Base-by-base conservation (phyloP, 2,888 invertebrate species). In the Mythimna ferrago region DNA sequence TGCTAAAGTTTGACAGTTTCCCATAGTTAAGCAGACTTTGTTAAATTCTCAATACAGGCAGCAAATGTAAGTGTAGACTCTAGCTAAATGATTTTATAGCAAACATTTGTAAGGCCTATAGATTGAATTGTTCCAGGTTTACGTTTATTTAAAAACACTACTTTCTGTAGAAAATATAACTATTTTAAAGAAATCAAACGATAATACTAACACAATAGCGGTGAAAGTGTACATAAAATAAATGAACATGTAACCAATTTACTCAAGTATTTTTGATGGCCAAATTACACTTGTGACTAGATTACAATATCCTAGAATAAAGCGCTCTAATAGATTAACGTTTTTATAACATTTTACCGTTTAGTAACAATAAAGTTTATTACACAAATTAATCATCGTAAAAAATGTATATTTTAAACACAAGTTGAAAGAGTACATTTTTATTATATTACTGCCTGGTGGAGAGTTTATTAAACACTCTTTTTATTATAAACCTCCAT, bases 391-490 rank as follows among this genome's bases (percentile, higher is more conserved):
- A 76, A 76, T 68, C 64, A 76, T 64, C 78, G 62, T 71, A 61
- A 51, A 57, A 75, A 66, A 67, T 4, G 14, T 32, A 61, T 63
- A 38, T 76, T 76, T 48, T 67, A 66, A 71, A 66, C 51, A 57
- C 38, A 65, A 67, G 38, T 76, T 61, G 51, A 71, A 71, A 48
- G 65, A 76, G 76, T 54, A 78, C 56, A 65, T 48, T 71, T 71
- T 66, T 65, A 71, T 58, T 76, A 76, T 67, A 79, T 54, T 60
- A 76, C 57, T 66, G 75, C 63, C 44, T 70, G 64, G 71, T 64
- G 56, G 70, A 68, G 82, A 76, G 71, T 80, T 77, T 70, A 72
- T 71, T 70, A 80, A 70, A 82, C 70, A 79, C 57, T 70, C 41
- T 58, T 66, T 80, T 82, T 82, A 76, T 72, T 80, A 76, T 72